Evolutionary conservation across 2,888 invertebrate species (phyloP), one percentile per base, ranked within the genome.

Genomic region (Drosophila yooni): DNA sequence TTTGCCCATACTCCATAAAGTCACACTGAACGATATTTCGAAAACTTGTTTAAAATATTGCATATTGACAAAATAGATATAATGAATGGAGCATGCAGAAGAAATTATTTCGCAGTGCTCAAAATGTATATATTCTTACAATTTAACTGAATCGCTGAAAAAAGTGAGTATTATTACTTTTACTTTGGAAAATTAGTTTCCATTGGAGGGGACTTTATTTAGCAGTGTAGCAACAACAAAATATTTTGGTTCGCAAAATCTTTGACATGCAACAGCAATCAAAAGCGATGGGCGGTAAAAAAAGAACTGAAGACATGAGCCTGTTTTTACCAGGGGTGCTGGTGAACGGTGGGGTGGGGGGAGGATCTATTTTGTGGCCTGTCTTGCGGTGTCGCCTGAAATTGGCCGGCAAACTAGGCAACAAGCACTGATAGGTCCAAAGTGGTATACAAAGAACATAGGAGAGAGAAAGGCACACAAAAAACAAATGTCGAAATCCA

Each of bases 231-330:
- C 13, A 64, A 27, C 64, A 77, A 58, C 59, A 76, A 78, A 85
- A 86, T 82, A 82, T 88, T 86, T 85, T 80, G 79, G 63, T 64
- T 79, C 70, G 79, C 79, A 82, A 82, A 87, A 84, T 84, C 88
- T 84, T 81, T 80, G 88, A 88, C 88, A 85, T 87, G 83, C 85
- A 88, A 88, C 81, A 73, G 88, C 83, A 85, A 88, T 83, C 86
- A 88, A 83, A 87, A 74, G 60, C 66, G 68, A 74, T 52, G 81
- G 70, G 40, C 27, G 18, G 51, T 21, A 27, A 46, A 11, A 56
- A 29, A 21, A 27, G 21, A 38, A 51, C 29, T 25, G 18, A 10
- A n/a, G 48, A 40, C 15, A 40, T 56, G 67, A 53, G 43, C 10
- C 56, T 61, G 61, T 25, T 48, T 43, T 18, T 51, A 54, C 27